These are phyloP conservation scores for Origma solitaria DNA, from an alignment of 2,113 vertebrate species.

Conservation along the genomic window DNA sequence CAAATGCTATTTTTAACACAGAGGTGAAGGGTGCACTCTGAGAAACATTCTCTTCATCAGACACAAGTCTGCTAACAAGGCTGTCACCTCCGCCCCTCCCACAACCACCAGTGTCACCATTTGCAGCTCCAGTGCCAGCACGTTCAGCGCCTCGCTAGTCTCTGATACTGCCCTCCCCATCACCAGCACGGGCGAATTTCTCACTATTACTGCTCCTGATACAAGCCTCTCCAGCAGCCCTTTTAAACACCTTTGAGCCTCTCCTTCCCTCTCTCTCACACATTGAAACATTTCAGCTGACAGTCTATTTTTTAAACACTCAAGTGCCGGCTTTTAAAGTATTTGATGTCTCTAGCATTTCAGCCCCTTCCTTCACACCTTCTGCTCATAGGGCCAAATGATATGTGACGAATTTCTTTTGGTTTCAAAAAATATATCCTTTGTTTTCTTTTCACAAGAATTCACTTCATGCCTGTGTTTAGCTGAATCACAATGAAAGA, in stretches of 20 bases:
- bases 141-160: not conserved
- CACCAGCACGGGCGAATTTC: constrained; percentile 5
- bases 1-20: not conserved
- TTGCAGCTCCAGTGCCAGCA: constrained; percentile 34
- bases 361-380: constrained; percentile 50
- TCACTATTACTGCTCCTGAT: constrained; percentile 1
- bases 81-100: constrained; percentile 38
- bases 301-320: constrained; percentile 58
- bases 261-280: constrained; percentile 13
- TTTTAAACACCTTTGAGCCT: constrained; percentile 58
- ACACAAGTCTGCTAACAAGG: constrained; percentile 31
- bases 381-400: constrained; percentile 22
- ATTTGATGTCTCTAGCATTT: constrained; percentile 57
- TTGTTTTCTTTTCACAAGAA: constrained; percentile 46
- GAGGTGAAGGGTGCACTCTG: not conserved
- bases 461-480: not conserved
- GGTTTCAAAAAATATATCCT: not conserved
- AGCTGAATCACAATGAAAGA: not conserved
- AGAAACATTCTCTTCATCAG: constrained; percentile 20
- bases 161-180: constrained; percentile 30
- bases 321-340: constrained; percentile 33
- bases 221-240: constrained; percentile 17
- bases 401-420: constrained; percentile 31
- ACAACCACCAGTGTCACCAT: constrained; percentile 29
- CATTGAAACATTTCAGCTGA: constrained; percentile 54